phyloP scores from a whole-genome alignment of 1,140 invertebrate species.

The Lucilia sericata region DNA sequence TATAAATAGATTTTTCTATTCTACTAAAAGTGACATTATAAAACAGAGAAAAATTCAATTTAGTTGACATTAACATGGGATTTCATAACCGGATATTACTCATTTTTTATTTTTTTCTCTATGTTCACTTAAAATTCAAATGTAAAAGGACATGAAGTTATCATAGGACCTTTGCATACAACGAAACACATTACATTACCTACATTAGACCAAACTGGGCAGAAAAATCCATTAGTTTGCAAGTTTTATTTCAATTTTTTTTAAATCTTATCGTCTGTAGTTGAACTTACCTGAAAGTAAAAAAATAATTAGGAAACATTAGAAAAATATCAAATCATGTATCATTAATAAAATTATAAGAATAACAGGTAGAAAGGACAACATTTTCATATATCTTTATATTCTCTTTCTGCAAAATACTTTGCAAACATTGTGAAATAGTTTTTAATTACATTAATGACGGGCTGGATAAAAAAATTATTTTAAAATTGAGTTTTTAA shows the following conservation, averaged over 20 bases:
- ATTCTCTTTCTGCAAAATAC: too few relatives aligned
- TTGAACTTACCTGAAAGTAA: background rate
- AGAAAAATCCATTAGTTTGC: background rate
- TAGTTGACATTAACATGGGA: background rate
- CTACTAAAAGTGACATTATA: too few relatives aligned
- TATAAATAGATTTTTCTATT: too few relatives aligned
- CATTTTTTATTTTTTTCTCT: background rate
- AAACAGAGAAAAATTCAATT: background rate
- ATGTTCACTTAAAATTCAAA: background rate
- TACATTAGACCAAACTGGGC: background rate
- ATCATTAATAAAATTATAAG: background rate
- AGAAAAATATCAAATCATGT: conserved; percentile 11
- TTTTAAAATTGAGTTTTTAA: too few relatives aligned
- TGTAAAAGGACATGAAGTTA: too few relatives aligned
- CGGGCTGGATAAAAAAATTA: too few relatives aligned
- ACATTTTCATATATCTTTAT: too few relatives aligned
- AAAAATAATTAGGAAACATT: background rate
- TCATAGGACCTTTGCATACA: too few relatives aligned
- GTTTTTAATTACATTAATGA: too few relatives aligned
- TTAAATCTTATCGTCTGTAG: background rate
- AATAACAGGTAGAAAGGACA: too few relatives aligned
- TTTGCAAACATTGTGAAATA: too few relatives aligned
- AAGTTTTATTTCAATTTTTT: background rate
- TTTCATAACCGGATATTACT: conserved; percentile 16
- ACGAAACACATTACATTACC: too few relatives aligned